A percentile compares a stretch with the other conserved stretches of the same genome.
Evolutionary conservation across 2,797 vertebrate genomes (phyloP).

Genomic region (Vespertilio murinus): DNA sequence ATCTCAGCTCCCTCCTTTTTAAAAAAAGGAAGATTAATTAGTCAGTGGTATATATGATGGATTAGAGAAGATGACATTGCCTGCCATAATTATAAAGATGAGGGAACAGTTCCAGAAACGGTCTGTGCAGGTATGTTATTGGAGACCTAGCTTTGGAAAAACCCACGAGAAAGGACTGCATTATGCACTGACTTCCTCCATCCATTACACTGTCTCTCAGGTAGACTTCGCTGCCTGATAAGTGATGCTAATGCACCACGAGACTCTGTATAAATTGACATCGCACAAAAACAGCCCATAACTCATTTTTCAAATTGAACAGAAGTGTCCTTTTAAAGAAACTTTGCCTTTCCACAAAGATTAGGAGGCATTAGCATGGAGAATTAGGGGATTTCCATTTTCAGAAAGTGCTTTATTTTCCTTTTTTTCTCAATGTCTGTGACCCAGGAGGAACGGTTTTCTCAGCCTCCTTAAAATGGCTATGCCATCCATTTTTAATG

Average conservation of each 20-base stretch:
- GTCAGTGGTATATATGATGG: not conserved
- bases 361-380: not conserved
- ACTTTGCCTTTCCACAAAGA: constrained; percentile 22
- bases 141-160: constrained; percentile 4
- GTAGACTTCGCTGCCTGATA: not conserved
- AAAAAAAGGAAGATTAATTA: constrained; percentile 10
- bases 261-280: constrained; percentile 12
- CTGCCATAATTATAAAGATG: not conserved
- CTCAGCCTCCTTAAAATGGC: not conserved
- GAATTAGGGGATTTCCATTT: constrained; percentile 26
- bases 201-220: not conserved
- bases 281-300: not conserved
- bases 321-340: constrained; percentile 31
- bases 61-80: constrained; percentile 22
- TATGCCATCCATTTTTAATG: constrained; percentile 33
- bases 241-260: not conserved
- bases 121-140: not conserved
- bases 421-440: not conserved
- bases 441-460: not conserved
- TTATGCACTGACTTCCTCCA: not conserved
- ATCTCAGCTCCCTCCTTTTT: not conserved
- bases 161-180: not conserved
- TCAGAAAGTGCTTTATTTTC: not conserved
- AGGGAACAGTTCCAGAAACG: constrained; percentile 34
- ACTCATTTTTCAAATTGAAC: constrained; percentile 44